Percentiles rank a stretch among this genome's conserved stretches.
phyloP scores from a whole-genome alignment of 2,113 vertebrate genomes.

The Brachirus orientalis region DNA sequence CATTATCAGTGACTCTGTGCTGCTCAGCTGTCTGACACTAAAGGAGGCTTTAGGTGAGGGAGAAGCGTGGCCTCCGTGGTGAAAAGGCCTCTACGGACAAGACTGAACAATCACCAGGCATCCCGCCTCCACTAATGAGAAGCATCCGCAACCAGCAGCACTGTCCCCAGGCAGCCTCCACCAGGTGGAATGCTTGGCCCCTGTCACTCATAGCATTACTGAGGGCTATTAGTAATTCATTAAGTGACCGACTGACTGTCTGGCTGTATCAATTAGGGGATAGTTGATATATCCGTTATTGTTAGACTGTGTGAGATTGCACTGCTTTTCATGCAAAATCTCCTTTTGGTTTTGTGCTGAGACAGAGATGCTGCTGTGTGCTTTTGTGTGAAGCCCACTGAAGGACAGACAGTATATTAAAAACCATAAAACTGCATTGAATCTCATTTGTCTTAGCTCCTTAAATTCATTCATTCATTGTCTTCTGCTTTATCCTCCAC shows the following conservation, averaged over 20 bases:
- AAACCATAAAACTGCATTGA: background rate
- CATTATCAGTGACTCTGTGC: conserved; percentile 72
- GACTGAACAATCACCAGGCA: conserved; percentile 69
- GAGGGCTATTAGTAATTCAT: conserved; percentile 77
- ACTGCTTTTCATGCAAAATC: conserved; percentile 53
- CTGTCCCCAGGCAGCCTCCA: conserved; percentile 60
- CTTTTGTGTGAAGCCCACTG: background rate
- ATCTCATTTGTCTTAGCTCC: conserved; percentile 3
- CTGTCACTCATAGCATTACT: conserved; percentile 72
- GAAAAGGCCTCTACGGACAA: conserved; percentile 69
- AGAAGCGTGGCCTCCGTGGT: conserved; percentile 58
- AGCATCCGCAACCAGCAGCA: conserved; percentile 58
- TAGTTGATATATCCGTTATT: conserved; percentile 79
- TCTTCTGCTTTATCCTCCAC: too few relatives aligned
- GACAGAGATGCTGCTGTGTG: conserved; percentile 29
- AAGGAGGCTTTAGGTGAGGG: conserved; percentile 42
- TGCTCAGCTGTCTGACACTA: conserved; percentile 46
- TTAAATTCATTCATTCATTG: background rate
- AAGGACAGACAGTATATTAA: background rate
- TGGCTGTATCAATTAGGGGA: conserved; percentile 81
- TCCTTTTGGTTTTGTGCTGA: conserved; percentile 42
- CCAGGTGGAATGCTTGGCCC: conserved; percentile 73
- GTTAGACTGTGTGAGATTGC: conserved; percentile 66
- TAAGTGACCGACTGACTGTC: conserved; percentile 68
- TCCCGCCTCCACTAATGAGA: conserved; percentile 71